These are phyloP conservation scores for Drosophila suboccidentalis DNA, from an alignment of 2,888 invertebrate genomes.

Conservation along the genomic window DNA sequence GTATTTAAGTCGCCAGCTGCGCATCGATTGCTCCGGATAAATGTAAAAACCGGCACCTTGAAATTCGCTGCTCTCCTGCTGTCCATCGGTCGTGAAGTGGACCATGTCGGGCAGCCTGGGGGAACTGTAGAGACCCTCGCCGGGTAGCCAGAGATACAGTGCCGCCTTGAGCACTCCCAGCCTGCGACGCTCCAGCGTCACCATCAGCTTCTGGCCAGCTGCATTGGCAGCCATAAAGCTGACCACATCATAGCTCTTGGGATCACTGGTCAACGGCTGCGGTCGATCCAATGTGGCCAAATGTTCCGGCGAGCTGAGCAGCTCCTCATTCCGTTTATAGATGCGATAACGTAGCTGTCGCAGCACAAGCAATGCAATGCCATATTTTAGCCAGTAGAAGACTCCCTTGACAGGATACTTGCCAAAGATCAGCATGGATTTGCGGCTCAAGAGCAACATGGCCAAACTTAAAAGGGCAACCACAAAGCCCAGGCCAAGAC, in stretches of 20 bases:
- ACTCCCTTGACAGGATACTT: constrained; percentile 87
- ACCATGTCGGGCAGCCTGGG: constrained; percentile 90
- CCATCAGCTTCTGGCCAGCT: constrained; percentile 89
- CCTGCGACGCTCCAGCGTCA: constrained; percentile 89
- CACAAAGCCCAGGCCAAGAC: constrained; percentile 52
- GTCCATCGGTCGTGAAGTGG: constrained; percentile 86
- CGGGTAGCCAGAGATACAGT: constrained; percentile 89
- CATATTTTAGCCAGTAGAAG: constrained; percentile 87
- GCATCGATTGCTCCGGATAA: constrained; percentile 90
- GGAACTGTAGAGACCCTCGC: constrained; percentile 89
- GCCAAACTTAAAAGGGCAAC: constrained; percentile 57
- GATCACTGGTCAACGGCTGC: constrained; percentile 86
- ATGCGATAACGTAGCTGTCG: constrained; percentile 84
- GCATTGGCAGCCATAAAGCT: constrained; percentile 90
- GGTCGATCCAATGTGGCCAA: constrained; percentile 86
- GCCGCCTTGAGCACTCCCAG: constrained; percentile 89
- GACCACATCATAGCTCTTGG: constrained; percentile 90
- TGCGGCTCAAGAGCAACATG: constrained; percentile 72
- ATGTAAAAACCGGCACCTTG: constrained; percentile 90
- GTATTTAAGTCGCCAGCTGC: constrained; percentile 90
- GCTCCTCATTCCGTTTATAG: constrained; percentile 76
- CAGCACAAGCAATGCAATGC: constrained; percentile 85
- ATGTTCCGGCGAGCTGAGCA: constrained; percentile 62
- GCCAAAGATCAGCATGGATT: constrained; percentile 86
- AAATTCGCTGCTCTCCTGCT: constrained; percentile 86